Base-by-base conservation (phyloP, 2,113 vertebrate genomes). In the Peromyscus californicus region DNA sequence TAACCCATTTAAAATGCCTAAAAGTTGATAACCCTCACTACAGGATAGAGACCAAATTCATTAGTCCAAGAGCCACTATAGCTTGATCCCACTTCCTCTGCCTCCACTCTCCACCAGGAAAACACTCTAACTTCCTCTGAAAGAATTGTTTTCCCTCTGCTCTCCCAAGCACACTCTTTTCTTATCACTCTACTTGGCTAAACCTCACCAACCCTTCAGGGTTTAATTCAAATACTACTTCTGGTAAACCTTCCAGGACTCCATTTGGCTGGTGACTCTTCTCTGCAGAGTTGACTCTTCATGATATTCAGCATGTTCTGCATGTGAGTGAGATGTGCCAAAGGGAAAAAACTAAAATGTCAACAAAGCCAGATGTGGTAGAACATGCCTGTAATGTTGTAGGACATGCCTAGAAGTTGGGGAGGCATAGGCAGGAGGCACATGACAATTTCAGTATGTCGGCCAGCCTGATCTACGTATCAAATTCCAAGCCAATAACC, bases 1-100 rank as follows among this genome's bases (percentile, higher is more conserved):
- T 51, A 89, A 57, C 6, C 45, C 82, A 85, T 70, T 89, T 92
- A 90, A 69, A 69, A 48, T 67, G 26, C 45, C 90, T 90, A 89
- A 92, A 65, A 76, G 90, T 87, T 92, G 78, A 36, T 61, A 95
- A 75, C 21, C 33, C 67, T 79, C 36, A 89, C 83, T 54, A 72
- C 1, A 84, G 70, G 21, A 57, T 69, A 78, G 86, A 93, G 67
- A 76, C 59, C 22, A 45, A 67, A 74, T 16, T 84, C 67, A 51
- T 65, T 57, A 90, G 61, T 26, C 31, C 59, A 86, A 90, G 42
- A 29, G 74, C 72, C 67, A 69, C 65, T 76, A 48, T 36, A 82
- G 67, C 36, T 21, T 9, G 29, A 39, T 70, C 70, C 94, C 33
- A 90, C 17, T 9, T 54, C 59, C n/a, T 76, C 80, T 67, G 21